phyloP scores from a whole-genome alignment of 2,113 vertebrate genomes.

The Apodemus sylvaticus region DNA sequence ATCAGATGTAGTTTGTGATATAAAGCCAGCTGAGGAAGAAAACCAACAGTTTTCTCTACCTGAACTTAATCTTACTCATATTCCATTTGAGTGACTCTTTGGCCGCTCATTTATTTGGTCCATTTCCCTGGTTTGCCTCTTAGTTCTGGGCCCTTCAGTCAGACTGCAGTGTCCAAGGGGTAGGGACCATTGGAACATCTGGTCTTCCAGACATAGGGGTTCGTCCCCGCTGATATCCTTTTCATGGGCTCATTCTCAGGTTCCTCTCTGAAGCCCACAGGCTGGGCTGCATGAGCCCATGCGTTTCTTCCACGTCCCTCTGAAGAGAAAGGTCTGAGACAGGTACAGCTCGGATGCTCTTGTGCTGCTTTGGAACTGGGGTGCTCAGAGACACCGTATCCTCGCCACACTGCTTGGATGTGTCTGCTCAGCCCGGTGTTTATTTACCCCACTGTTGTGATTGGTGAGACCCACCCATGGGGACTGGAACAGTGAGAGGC shows the following conservation, averaged over 20 bases:
- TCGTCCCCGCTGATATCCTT: neutral
- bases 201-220: neutral
- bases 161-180: neutral
- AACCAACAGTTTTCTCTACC: neutral
- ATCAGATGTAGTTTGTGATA: conserved; percentile 35
- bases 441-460: neutral
- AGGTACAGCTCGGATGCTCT: neutral
- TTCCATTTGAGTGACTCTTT: conserved; percentile 29
- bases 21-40: conserved; percentile 57
- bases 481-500: neutral
- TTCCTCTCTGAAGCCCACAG: neutral
- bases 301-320: neutral
- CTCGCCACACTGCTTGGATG: neutral
- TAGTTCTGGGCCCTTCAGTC: neutral
- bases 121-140: neutral
- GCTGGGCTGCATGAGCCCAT: neutral
- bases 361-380: neutral
- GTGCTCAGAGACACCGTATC: neutral
- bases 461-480: neutral
- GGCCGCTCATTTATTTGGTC: conserved; percentile 49
- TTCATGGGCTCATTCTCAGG: neutral
- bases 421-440: neutral
- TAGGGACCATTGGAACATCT: neutral
- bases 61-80: conserved; percentile 33
- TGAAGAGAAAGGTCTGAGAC: neutral